phyloP scores from a whole-genome alignment of 2,797 vertebrate genomes.

The Sebastes paucispinis region DNA sequence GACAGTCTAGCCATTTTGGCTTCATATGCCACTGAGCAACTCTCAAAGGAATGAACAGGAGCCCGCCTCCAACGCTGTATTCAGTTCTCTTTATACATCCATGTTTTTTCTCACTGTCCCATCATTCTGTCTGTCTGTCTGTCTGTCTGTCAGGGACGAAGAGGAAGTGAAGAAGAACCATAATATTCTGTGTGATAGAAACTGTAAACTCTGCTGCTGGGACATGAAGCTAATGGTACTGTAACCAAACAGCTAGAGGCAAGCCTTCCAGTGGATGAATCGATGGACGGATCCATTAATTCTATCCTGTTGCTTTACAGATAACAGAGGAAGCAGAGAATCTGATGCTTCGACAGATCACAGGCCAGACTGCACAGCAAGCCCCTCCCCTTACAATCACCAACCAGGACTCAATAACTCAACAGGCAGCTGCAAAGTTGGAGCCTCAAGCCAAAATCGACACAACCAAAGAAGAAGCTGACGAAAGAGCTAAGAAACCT shows the following conservation, averaged over 20 bases:
- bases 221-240: slow-evolving; percentile 78
- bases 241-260: background rate
- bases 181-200: slow-evolving; percentile 75
- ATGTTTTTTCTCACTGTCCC: background rate
- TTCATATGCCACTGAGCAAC: no score
- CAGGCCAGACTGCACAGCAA: slow-evolving; percentile 31
- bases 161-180: slow-evolving; percentile 57
- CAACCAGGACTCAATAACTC: background rate
- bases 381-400: background rate
- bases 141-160: slow-evolving; percentile 49
- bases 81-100: background rate
- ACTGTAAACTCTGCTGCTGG: slow-evolving; percentile 84
- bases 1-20: no score
- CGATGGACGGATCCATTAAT: background rate
- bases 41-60: no score
- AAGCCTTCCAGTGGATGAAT: background rate
- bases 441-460: background rate
- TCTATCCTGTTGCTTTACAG: slow-evolving; percentile 40
- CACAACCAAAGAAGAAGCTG: background rate
- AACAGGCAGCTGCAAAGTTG: background rate
- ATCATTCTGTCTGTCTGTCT: background rate
- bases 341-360: slow-evolving; percentile 74
- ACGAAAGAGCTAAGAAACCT: background rate
- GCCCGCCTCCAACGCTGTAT: no score
- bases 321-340: slow-evolving; percentile 81